phyloP scores from a whole-genome alignment of 2,888 invertebrate species.

The Merodon equestris region DNA sequence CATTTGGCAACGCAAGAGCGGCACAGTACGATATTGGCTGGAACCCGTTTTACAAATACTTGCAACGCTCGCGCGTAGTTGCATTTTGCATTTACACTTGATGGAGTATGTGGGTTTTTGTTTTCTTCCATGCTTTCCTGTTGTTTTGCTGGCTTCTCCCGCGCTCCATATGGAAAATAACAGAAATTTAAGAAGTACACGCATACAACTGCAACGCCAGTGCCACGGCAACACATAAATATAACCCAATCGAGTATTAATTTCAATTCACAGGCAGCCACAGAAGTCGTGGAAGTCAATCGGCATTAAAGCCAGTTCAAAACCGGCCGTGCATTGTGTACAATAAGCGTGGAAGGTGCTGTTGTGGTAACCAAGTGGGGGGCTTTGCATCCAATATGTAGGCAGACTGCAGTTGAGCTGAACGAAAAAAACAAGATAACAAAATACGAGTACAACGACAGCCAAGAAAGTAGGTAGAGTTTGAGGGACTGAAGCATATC shows the following conservation, averaged over 20 bases:
- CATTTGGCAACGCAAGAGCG: constrained; percentile 49
- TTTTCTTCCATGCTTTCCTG: constrained; percentile 49
- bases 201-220: constrained; percentile 7
- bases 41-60: constrained; percentile 39
- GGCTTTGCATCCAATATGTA: constrained; percentile 48
- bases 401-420: constrained; percentile 55
- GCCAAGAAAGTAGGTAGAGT: constrained; percentile 65
- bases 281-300: constrained; percentile 68
- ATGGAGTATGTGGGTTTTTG: constrained; percentile 63
- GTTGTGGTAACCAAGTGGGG: constrained; percentile 6
- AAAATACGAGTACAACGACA: constrained; percentile 8
- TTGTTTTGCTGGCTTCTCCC: constrained; percentile 17
- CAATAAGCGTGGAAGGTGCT: constrained; percentile 23
- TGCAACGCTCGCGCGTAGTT: constrained; percentile 45
- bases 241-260: constrained; percentile 66
- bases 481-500: constrained; percentile 68
- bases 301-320: constrained; percentile 67
- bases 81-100: constrained; percentile 66
- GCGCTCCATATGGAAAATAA: constrained; percentile 1
- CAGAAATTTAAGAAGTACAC: too few species aligned
- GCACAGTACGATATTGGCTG: background rate
- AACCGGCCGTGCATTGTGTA: constrained; percentile 56
- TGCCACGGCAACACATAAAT: constrained; percentile 26
- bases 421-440: constrained; percentile 37
- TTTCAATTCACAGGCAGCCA: constrained; percentile 65